Conservation (phyloP, 2,113 vertebrate genomes). For the Ramphastos sulfuratus region DNA sequence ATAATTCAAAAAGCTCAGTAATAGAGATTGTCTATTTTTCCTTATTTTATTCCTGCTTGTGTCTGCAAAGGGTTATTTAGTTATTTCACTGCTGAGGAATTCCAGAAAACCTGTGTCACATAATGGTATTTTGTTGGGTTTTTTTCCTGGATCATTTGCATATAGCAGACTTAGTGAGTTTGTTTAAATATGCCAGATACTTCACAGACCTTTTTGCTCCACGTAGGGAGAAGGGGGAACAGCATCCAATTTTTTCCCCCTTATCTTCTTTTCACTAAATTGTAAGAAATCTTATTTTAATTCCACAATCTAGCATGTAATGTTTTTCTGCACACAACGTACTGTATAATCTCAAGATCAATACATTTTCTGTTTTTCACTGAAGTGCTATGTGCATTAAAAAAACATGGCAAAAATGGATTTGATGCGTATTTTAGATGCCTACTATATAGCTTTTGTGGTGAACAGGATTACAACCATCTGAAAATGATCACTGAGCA, state of each 20-base stretch:
- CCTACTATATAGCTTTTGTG: not conserved
- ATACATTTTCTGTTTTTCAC: not conserved
- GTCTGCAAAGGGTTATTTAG: not conserved
- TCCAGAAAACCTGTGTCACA: not conserved
- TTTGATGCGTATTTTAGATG: constrained; percentile 36
- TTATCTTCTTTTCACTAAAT: not conserved
- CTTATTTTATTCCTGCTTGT: not conserved
- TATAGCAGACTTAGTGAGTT: not conserved
- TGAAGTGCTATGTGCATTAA: not conserved
- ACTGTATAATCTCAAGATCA: constrained; percentile 30
- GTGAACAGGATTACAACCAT: not conserved
- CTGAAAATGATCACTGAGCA: not conserved
- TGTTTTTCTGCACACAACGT: not conserved
- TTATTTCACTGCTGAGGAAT: not conserved
- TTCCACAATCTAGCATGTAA: not conserved
- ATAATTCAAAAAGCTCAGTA: not conserved
- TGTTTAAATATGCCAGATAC: not conserved
- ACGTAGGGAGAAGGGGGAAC: not conserved
- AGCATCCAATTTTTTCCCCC: rapidly evolving
- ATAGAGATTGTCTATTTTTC: not conserved
- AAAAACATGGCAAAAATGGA: not conserved
- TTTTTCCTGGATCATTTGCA: not conserved
- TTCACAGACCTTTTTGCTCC: not conserved
- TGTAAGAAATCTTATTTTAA: not conserved
- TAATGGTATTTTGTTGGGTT: not conserved